Conservation (phyloP, 2,113 vertebrate species). For the Sceloporus tristichus region DNA sequence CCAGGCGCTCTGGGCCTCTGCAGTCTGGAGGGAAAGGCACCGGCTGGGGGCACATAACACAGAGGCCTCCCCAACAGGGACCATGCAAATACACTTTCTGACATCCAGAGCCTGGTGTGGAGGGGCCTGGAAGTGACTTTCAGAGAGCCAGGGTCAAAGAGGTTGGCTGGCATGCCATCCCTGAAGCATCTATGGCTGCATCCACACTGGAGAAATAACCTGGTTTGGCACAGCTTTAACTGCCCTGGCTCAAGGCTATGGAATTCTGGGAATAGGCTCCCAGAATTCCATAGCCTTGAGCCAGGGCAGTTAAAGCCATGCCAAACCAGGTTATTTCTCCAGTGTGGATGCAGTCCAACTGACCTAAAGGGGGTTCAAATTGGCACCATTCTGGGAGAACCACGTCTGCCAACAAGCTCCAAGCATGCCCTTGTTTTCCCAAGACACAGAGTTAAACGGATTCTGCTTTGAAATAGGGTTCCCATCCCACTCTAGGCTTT, state of each 20-base stretch:
- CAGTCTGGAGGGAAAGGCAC: background rate
- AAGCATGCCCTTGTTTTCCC: background rate
- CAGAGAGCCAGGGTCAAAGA: no score
- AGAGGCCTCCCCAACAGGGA: constrained; percentile 20
- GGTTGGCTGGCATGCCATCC: background rate
- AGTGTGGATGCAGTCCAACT: no score
- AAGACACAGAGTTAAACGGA: background rate
- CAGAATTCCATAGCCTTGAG: no score
- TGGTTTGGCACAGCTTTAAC: no score
- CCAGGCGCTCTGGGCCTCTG: no score
- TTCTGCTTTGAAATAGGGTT: background rate
- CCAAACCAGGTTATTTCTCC: no score
- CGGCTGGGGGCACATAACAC: background rate
- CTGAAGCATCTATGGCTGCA: background rate
- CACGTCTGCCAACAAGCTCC: background rate
- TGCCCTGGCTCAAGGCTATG: no score
- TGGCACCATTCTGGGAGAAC: background rate
- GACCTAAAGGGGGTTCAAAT: no score
- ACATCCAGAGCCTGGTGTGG: background rate
- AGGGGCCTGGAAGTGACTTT: background rate
- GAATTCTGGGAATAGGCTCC: no score
- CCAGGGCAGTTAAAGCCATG: no score
- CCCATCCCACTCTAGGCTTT: background rate
- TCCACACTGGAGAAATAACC: no score
- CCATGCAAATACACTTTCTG: constrained; percentile 61